Evolutionary conservation across 1,140 invertebrate species (phyloP).

Genomic region (Drosophila sturtevanti): DNA sequence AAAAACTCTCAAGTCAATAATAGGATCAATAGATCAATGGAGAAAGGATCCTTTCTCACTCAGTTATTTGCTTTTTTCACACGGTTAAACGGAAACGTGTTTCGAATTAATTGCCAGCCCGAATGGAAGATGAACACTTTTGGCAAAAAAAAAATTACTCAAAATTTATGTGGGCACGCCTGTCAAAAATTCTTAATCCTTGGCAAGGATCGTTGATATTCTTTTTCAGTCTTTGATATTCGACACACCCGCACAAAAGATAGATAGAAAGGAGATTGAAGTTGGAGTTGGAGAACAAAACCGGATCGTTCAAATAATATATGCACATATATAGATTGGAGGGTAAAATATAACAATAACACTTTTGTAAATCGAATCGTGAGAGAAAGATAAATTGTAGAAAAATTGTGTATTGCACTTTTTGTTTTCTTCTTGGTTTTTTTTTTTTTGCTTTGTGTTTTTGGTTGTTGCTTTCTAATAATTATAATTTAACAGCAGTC

Average conservation of each 20-base stretch:
- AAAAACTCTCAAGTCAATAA: constrained; percentile 11
- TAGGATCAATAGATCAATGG: constrained; percentile 25
- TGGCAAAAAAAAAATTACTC: too few species aligned
- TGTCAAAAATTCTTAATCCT: constrained; percentile 64
- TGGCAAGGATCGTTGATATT: constrained; percentile 6
- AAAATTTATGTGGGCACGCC: constrained; percentile 69
- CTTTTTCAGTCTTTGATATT: constrained; percentile 11
- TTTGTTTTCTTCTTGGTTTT: constrained; percentile 5
- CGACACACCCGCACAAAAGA: constrained; percentile 60
- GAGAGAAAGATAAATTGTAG: constrained; percentile 19
- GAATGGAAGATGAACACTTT: constrained; percentile 22
- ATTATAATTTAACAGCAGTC: constrained; percentile 37
- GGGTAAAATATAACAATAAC: constrained; percentile 43
- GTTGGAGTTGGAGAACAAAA: constrained; percentile 17
- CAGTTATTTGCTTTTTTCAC: background rate
- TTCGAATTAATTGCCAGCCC: constrained; percentile 59
- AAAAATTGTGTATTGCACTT: constrained; percentile 52
- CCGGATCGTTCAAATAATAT: constrained; percentile 19
- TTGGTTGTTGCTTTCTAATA: background rate
- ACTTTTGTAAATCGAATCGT: constrained; percentile 33
- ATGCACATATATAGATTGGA: constrained; percentile 12
- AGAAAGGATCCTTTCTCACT: background rate
- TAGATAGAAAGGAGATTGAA: background rate
- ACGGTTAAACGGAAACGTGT: constrained; percentile 48
- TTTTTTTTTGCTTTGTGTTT: too few species aligned